Conservation (phyloP, 2,888 invertebrate genomes). For the Priocnemis perturbator region DNA sequence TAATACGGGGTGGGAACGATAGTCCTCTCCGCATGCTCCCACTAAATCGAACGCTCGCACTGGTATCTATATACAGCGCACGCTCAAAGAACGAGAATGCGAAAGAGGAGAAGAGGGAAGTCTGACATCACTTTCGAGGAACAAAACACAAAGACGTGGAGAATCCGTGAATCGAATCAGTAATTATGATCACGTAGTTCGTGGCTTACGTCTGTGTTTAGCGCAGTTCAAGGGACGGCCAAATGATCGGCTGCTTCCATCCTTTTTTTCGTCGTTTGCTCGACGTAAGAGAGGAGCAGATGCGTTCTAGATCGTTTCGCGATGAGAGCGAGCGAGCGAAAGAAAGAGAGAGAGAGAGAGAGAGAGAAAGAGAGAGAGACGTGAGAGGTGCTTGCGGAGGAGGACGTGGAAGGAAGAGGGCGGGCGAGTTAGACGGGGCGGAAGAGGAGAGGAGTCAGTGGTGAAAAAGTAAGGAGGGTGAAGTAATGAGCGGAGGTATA, state of each 20-base stretch:
- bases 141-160: not conserved
- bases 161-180: conserved; percentile 37
- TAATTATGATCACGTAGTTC: conserved; percentile 34
- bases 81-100: not conserved
- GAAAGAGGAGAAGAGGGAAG: not conserved
- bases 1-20: conserved; percentile 1
- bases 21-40: not conserved
- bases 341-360: conserved; percentile 3
- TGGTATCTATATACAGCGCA: too few species aligned
- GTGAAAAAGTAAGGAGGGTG: conserved; percentile 11
- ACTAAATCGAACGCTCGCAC: too few species aligned
- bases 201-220: conserved; percentile 24
- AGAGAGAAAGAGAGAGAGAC: not conserved
- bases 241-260: conserved; percentile 9
- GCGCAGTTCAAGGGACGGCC: conserved; percentile 2
- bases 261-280: conserved; percentile 1
- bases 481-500: not conserved
- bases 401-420: conserved; percentile 10
- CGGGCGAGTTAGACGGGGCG: not conserved
- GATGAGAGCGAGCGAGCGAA: conserved; percentile 1
- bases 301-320: not conserved
- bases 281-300: not conserved
- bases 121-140: too few species aligned
- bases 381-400: conserved; percentile 15
- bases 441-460: conserved; percentile 1